Percentiles rank a stretch among this genome's conserved stretches.
Conservation (phyloP, 2,888 invertebrate species). For the Xylocampa areola region DNA sequence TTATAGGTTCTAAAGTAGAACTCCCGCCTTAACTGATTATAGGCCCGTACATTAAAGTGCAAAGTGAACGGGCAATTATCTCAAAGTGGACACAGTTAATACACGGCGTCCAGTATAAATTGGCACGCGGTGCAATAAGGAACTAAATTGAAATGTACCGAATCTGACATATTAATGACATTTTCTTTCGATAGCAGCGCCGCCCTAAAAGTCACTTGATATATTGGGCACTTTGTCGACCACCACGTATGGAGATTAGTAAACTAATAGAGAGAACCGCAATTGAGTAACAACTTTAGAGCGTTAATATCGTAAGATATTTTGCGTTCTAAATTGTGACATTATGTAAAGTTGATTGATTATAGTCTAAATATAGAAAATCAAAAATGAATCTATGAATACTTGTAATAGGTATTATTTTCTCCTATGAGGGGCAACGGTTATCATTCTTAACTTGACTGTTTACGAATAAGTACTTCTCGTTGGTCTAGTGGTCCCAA, state of each 20-base stretch:
- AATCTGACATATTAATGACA: neutral
- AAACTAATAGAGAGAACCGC: conserved; percentile 60
- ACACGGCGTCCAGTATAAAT: conserved; percentile 35
- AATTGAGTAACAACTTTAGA: conserved; percentile 57
- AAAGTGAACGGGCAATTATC: conserved; percentile 70
- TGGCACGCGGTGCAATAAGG: conserved; percentile 3
- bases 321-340: conserved; percentile 4
- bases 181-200: neutral
- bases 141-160: conserved; percentile 6
- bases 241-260: conserved; percentile 38
- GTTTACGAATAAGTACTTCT: too few species aligned
- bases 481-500: too few species aligned
- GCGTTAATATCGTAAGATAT: conserved; percentile 21
- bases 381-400: conserved; percentile 23
- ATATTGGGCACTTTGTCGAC: conserved; percentile 5
- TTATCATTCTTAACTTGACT: too few species aligned
- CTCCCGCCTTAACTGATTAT: conserved; percentile 40
- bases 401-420: too few species aligned
- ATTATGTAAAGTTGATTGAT: conserved; percentile 18
- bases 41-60: conserved; percentile 51
- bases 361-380: conserved; percentile 6
- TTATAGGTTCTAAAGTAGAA: too few species aligned
- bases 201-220: neutral
- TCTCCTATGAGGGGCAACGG: too few species aligned
- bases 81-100: conserved; percentile 66